phyloP scores from a whole-genome alignment of 2,888 invertebrate species.

The Scaptomyza cyrtandrae region DNA sequence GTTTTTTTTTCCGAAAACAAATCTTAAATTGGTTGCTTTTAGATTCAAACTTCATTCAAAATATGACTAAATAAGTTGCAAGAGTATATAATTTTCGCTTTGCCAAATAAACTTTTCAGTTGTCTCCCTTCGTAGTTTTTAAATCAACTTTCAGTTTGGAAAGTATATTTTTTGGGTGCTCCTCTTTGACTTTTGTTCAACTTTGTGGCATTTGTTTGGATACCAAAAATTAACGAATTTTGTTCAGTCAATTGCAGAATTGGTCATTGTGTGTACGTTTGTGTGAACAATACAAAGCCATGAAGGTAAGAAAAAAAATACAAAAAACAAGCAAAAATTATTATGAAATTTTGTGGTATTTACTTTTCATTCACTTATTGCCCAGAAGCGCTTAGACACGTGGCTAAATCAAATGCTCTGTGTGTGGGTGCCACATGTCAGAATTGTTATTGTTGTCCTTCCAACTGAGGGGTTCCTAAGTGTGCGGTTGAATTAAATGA shows the following conservation, averaged over 20 bases:
- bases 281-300: neutral
- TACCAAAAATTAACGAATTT: slow-evolving; percentile 15
- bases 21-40: too few species aligned
- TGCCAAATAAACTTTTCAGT: neutral
- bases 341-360: slow-evolving; percentile 56
- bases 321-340: slow-evolving; percentile 19
- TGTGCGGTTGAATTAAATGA: slow-evolving; percentile 2
- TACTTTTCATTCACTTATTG: slow-evolving; percentile 51
- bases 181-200: slow-evolving; percentile 34
- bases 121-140: slow-evolving; percentile 6
- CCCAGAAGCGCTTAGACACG: slow-evolving; percentile 19
- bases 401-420: neutral
- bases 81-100: neutral
- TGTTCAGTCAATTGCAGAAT: slow-evolving; percentile 17
- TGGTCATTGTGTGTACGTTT: slow-evolving; percentile 1
- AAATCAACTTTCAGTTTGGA: slow-evolving; percentile 5
- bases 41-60: too few species aligned
- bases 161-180: slow-evolving; percentile 36
- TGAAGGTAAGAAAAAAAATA: neutral
- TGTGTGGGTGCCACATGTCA: slow-evolving; percentile 18
- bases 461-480: neutral
- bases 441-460: slow-evolving; percentile 3
- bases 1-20: too few species aligned
- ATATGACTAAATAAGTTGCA: neutral
- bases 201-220: slow-evolving; percentile 24